These are phyloP conservation scores for Parotia lawesii DNA, from an alignment of 2,113 vertebrate genomes.

Conservation along the genomic window DNA sequence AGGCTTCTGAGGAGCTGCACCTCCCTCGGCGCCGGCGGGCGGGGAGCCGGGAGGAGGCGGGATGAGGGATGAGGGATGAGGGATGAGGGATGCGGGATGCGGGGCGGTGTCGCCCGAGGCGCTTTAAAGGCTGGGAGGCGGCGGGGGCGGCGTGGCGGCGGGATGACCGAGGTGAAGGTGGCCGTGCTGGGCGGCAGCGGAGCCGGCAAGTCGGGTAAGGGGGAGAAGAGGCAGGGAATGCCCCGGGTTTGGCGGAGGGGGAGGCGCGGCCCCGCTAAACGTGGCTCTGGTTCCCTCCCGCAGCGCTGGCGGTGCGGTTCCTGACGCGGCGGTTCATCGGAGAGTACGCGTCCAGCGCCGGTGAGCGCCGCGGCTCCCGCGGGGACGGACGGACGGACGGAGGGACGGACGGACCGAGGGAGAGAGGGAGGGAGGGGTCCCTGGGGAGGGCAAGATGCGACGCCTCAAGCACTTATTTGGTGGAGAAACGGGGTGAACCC, in stretches of 20 bases:
- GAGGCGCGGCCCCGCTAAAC: not conserved
- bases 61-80: not conserved
- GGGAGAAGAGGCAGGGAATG: accelerated
- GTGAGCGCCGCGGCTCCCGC: slow-evolving; percentile 58
- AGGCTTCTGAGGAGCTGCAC: not conserved
- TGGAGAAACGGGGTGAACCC: accelerated
- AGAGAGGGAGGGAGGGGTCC: too few relatives aligned
- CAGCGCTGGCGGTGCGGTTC: slow-evolving; percentile 85
- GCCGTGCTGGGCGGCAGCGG: slow-evolving; percentile 79
- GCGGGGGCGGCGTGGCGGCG: not conserved
- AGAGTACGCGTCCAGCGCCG: slow-evolving; percentile 82
- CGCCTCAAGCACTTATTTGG: accelerated
- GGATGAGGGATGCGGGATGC: not conserved
- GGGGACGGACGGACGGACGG: not conserved
- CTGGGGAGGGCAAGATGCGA: accelerated
- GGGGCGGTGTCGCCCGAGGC: not conserved
- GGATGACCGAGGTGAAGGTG: slow-evolving; percentile 79
- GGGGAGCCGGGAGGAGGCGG: not conserved
- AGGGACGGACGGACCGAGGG: not conserved
- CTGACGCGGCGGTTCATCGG: slow-evolving; percentile 83
- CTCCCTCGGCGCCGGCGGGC: not conserved
- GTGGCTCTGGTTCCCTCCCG: not conserved
- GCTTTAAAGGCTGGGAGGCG: not conserved
- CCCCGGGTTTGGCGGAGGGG: accelerated
- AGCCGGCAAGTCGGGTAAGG: slow-evolving; percentile 83